These are phyloP conservation scores for Esperia sulphurella DNA, from an alignment of 2,888 invertebrate species.

Conservation along the genomic window DNA sequence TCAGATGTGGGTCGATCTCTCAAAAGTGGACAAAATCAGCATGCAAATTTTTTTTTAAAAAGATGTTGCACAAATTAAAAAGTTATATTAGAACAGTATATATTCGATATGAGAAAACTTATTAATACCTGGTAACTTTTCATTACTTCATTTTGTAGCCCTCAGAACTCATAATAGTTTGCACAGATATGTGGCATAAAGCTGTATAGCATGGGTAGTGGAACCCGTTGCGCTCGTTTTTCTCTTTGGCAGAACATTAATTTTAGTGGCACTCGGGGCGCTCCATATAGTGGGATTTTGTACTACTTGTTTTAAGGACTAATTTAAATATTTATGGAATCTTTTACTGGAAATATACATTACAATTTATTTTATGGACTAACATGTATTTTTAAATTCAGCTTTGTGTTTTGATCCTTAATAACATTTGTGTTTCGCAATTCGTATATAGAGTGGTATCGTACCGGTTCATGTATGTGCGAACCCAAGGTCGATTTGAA, in stretches of 20 bases:
- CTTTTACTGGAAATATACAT: background rate
- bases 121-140: no score
- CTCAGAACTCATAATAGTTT: no score
- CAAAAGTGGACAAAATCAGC: no score
- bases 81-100: no score
- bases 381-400: no score
- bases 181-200: background rate
- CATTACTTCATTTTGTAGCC: no score
- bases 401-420: background rate
- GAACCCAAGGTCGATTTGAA: slow-evolving; percentile 11
- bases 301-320: slow-evolving; percentile 54
- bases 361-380: no score
- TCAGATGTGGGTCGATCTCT: no score
- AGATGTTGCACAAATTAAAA: no score
- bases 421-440: background rate
- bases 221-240: slow-evolving; percentile 65
- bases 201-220: slow-evolving; percentile 29
- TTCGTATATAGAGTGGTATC: background rate
- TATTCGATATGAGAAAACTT: no score
- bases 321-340: slow-evolving; percentile 39
- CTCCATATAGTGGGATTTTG: slow-evolving; percentile 59
- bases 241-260: slow-evolving; percentile 76
- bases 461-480: slow-evolving; percentile 3
- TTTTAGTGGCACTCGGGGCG: slow-evolving; percentile 69
- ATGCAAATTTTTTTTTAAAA: no score